Conservation (phyloP, 2,113 vertebrate genomes). For the Tor tambroides region DNA sequence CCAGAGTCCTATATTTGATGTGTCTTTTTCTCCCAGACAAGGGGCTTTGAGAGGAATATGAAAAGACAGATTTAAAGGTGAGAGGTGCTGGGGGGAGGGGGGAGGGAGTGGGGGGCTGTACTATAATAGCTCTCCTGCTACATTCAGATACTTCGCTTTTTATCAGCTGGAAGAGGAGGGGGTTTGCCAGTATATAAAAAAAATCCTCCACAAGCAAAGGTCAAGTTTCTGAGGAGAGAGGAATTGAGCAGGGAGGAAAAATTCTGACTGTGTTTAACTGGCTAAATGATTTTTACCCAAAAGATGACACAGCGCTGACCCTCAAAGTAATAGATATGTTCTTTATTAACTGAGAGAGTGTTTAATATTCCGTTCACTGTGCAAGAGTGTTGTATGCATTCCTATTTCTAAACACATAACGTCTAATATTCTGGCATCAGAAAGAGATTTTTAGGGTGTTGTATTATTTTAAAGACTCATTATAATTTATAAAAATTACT, state of each 20-base stretch:
- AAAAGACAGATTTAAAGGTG: constrained; percentile 99
- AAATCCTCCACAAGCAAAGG: constrained; percentile 45
- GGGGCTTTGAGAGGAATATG: constrained; percentile 99
- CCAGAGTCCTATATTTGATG: constrained; percentile 93
- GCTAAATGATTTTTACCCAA: constrained; percentile 26
- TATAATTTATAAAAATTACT: neutral
- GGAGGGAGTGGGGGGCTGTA: constrained; percentile 73
- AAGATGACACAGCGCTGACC: neutral
- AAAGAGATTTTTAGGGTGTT: neutral
- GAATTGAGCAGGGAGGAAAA: constrained; percentile 29
- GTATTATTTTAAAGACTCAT: neutral
- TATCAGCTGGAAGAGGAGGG: constrained; percentile 76
- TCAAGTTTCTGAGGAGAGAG: constrained; percentile 47
- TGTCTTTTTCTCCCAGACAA: constrained; percentile 96
- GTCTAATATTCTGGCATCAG: neutral
- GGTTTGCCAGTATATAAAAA: constrained; percentile 50
- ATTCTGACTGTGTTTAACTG: constrained; percentile 31
- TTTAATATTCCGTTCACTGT: neutral
- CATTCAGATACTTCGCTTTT: constrained; percentile 67
- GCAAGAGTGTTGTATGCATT: neutral
- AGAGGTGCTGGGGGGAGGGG: constrained; percentile 76
- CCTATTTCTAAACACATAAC: neutral
- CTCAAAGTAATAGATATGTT: neutral
- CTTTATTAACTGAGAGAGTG: constrained; percentile 6
- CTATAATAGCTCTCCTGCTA: constrained; percentile 70